These are phyloP conservation scores for Lipophrys pholis DNA, from an alignment of 2,113 vertebrate species.

Conservation along the genomic window DNA sequence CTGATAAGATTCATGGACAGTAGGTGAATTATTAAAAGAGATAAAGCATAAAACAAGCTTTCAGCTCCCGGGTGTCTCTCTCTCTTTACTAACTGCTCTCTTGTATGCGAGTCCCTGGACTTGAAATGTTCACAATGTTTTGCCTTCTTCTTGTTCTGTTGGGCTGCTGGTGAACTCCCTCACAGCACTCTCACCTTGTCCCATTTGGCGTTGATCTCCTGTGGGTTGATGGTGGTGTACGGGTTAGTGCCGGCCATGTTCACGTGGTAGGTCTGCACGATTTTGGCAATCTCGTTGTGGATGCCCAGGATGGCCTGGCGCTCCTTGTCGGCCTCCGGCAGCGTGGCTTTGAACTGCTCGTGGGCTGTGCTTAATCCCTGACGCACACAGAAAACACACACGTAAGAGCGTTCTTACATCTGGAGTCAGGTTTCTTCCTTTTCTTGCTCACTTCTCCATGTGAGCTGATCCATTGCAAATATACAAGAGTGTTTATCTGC, in stretches of 20 bases:
- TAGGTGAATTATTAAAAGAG: slow-evolving; percentile 24
- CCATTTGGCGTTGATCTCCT: slow-evolving; percentile 98
- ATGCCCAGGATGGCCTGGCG: slow-evolving; percentile 96
- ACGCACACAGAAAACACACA: slow-evolving; percentile 19
- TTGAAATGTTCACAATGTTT: not conserved
- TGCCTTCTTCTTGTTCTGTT: not conserved
- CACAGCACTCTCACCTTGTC: slow-evolving; percentile 90
- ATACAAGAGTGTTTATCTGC: too few relatives aligned
- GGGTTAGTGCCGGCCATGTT: slow-evolving; percentile 97
- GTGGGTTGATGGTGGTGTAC: slow-evolving; percentile 95
- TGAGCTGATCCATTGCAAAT: too few relatives aligned
- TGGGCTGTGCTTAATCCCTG: slow-evolving; percentile 97
- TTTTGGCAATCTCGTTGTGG: slow-evolving; percentile 97
- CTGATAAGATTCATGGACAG: not conserved
- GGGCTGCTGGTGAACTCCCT: too few relatives aligned
- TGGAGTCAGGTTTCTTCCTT: too few relatives aligned
- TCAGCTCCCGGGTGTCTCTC: slow-evolving; percentile 1
- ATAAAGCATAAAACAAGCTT: slow-evolving; percentile 14
- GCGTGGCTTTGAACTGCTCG: slow-evolving; percentile 98
- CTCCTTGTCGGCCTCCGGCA: slow-evolving; percentile 97
- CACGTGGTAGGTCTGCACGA: slow-evolving; percentile 97
- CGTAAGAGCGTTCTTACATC: not conserved
- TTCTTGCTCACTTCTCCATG: too few relatives aligned
- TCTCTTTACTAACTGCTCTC: too few relatives aligned
- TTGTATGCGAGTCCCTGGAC: not conserved